Evolutionary conservation across 2,113 vertebrate genomes (phyloP), one percentile per base, ranked within the genome.

Genomic region (Syngnathoides biaculeatus): DNA sequence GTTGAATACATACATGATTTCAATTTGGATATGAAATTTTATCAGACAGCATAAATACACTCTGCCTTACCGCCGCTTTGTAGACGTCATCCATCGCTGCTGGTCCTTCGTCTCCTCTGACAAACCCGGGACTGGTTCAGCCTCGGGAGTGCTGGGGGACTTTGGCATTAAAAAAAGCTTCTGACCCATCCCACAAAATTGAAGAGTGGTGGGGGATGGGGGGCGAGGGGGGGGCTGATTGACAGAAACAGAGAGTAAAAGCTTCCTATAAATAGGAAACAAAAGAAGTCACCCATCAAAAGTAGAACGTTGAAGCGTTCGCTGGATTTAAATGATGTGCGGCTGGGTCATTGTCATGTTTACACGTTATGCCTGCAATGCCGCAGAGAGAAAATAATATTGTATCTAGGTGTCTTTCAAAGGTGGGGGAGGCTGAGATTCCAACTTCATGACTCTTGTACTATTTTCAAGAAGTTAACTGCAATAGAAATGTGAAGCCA

Each of bases 11-110:
- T 67, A 22, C 7, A 47, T 24, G 11, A 26, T 40, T 61, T 40
- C 43, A 8, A 17, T 56, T 10, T 52, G 13, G 11, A 40, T 19
- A 11, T 22, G 38, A 61, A 38, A 11, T 11, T 13, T 40, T 60
- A 40, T n/a, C 35, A 40, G 38, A 17, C 5, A 56, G 26, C 27
- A 56, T 15, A n/a, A 6, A 56, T 27, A 8, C 14, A 56, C 55
- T 14, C 24, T 0, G 53, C 13, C 24, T 17, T 79, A 93, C 92
- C 80, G 92, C 92, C 83, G 92, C 92, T 87, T 93, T 93, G 77
- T 93, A 93, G 12, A 93, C 92, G 73, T 93, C 92, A 92, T 93
- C 92, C 92, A 93, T 93, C 80, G 70, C 82, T 88, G 72, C 79
- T 71, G 84, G 22, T 77, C 70, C 26, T 35, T 62, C 73, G 65